Evolutionary conservation across 2,888 invertebrate species (phyloP), one percentile per base, ranked within the genome.

Genomic region (Entomobrya multifasciata): DNA sequence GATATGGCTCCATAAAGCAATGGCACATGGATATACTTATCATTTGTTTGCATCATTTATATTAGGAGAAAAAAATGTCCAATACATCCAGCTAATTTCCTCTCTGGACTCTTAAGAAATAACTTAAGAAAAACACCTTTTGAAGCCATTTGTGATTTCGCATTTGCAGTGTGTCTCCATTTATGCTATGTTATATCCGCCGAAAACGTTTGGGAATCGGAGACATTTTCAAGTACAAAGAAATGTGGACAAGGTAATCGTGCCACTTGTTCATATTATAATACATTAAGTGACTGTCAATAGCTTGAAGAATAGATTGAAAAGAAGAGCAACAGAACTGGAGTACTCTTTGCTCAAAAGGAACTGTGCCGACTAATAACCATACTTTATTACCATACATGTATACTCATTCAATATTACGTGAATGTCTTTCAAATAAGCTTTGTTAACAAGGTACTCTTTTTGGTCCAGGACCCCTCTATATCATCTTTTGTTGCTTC

Each of bases 261-360:
- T 88, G 88, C 88, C 88, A 88, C 88, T 88, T 78, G 72, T 78
- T 65, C 83, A 87, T 44, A n/a, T n/a, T n/a, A n/a, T n/a, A 81
- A 49, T 47, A 78, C 60, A 86, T 55, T 80, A 72, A 60, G 11
- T 41, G 74, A 44, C 36, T 44, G 17, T 36, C 52, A 8, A 36
- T 36, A 6, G 36, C 4, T 36, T 36, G 36, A 8, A 36, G 36
- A 36, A n/a, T n/a, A n/a, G n/a, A n/a, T n/a, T n/a, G n/a, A n/a
- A n/a, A n/a, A n/a, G n/a, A n/a, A n/a, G n/a, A n/a, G n/a, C n/a
- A n/a, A n/a, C n/a, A n/a, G n/a, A n/a, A 20, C 20, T 57, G 41
- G 20, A 30, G 57, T 30, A 41, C 41, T 57, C 47, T 49, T 17
- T 44, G 72, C 36, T 77, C 76, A 77, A 55, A 57, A 70, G 47